Base-by-base conservation (phyloP, 2,797 vertebrate species). In the Perodicticus potto region DNA sequence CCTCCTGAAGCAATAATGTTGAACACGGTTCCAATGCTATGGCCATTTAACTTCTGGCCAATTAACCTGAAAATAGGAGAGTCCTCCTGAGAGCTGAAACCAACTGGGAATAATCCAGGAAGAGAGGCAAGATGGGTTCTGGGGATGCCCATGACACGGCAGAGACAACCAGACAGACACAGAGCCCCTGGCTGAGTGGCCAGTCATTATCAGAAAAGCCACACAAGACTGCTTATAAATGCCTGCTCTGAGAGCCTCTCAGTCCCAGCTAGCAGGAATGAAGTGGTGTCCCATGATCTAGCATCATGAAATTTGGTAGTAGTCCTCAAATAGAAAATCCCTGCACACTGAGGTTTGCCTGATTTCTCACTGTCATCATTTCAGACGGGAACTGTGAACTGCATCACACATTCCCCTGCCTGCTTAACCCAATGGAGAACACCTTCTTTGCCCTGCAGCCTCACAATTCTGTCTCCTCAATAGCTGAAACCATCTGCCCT, bases 381-480 rank as follows among this genome's bases (percentile, higher is more conserved):
- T 57, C 59, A 70, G 53, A 43, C 32, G 22, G 85, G 83, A 95
- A 76, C 43, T 45, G 34, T 49, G 86, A 57, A 43, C 7, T 32
- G 49, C 22, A 49, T 73, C 63, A n/a, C 29, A 45, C 4, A 3
- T n/a, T n/a, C 63, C 45, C 43, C n/a, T 37, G 25, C 22, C 81
- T 32, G 13, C 14, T 9, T 11, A 83, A 7, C 0, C 43, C 19
- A n/a, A 74, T 25, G 29, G 76, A 34, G 34, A 20, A 70, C 43
- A 45, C 37, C 86, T 16, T 34, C 37, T 49, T 69, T 37, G 65
- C 85, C 40, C 3, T 13, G n/a, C 37, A 40, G 37, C 43, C 11
- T 4, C 49, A 1, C 7, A 20, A 10, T 10, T 20, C 65, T 23
- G 19, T n/a, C 34, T 84, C 0, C 0, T 25, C 22, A 11, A 45